phyloP scores from a whole-genome alignment of 2,797 vertebrate genomes.

The Anguilla pacifica region DNA sequence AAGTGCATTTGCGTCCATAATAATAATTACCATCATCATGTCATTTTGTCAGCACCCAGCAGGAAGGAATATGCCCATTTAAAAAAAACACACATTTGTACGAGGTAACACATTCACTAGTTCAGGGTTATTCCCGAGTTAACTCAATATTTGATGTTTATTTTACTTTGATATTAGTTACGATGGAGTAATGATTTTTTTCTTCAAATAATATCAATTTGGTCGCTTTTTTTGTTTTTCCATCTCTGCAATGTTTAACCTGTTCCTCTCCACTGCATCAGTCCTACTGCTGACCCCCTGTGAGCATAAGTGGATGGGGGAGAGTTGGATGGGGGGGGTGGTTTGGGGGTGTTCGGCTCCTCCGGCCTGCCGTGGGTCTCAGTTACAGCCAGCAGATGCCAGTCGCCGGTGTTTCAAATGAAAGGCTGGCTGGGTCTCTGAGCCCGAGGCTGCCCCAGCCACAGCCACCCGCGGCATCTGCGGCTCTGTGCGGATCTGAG shows the following conservation, averaged over 20 bases:
- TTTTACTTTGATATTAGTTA: background rate
- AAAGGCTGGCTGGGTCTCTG: slow-evolving; percentile 47
- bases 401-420: slow-evolving; percentile 52
- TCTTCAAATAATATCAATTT: background rate
- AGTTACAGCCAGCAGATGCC: slow-evolving; percentile 46
- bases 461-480: slow-evolving; percentile 46
- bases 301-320: background rate
- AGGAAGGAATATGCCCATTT: background rate
- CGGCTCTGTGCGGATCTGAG: background rate
- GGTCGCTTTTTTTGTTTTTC: background rate
- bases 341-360: background rate
- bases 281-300: background rate
- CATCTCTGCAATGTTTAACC: background rate
- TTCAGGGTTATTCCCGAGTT: background rate
- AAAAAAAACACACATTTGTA: background rate
- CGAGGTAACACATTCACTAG: background rate
- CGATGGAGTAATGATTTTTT: background rate
- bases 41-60: background rate
- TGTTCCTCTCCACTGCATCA: background rate
- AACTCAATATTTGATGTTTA: background rate
- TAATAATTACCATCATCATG: background rate
- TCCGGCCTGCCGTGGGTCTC: background rate
- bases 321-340: no score
- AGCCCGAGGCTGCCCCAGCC: slow-evolving; percentile 38
- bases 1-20: background rate